Evolutionary conservation across 2,113 vertebrate genomes (phyloP), one percentile per base, ranked within the genome.

Genomic region (Pseudorasbora parva): DNA sequence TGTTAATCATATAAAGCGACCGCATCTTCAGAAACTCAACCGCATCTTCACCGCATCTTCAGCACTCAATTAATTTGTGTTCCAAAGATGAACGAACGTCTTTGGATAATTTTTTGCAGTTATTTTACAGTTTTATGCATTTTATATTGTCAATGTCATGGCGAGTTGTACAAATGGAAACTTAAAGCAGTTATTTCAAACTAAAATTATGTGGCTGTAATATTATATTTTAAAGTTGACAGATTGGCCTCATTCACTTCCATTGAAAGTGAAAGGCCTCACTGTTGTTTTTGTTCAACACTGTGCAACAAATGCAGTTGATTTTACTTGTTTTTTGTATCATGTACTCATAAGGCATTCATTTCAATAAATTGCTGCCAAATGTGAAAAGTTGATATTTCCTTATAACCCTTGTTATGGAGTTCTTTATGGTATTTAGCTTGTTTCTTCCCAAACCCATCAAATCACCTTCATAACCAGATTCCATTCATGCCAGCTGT

Each of bases 401-500:
- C 59, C 41, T 17, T 37, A 2, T 83, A 78, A 68, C 82, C 51
- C 73, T 71, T 1, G 25, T 84, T 47, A 47, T 81, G n/a, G 57
- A 57, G 33, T 2, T 6, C 47, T 78, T 19, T 25, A 41, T 27
- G 37, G 30, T 5, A 23, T 57, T 74, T 66, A 19, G 15, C 59
- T 68, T 81, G 27, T 83, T 73, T 85, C 6, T 81, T 68, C n/a
- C 21, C 51, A 23, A 27, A 87, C 88, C 88, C 82, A 74, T 93
- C 92, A 92, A 88, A 91, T 88, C 90, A 80, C 88, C 83, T 1
- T 90, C 76, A 86, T 81, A 90, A 86, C 30, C 85, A 85, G 88
- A 93, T 93, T 93, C 91, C 92, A 90, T 82, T 83, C 90, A 87
- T 93, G 90, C 90, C 90, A 89, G 90, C 85, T 88, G 75, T 91